Conservation (phyloP, 2,113 vertebrate species). For the Carassius auratus region DNA sequence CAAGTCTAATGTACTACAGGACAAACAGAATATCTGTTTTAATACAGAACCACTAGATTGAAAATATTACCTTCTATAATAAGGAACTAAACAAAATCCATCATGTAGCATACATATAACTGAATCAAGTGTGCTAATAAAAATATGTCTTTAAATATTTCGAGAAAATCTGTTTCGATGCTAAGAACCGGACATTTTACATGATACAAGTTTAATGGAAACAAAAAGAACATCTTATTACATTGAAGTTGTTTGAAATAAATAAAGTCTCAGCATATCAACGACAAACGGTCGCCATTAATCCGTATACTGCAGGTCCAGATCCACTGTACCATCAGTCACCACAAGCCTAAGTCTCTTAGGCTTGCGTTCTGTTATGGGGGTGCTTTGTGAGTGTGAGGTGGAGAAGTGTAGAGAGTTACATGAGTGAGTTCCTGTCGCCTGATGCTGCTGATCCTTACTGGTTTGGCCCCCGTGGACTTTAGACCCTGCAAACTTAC, state of each 20-base stretch:
- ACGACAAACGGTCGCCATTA: conserved; percentile 58
- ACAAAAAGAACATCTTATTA: conserved; percentile 17
- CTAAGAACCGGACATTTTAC: conserved; percentile 37
- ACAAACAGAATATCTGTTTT: conserved; percentile 18
- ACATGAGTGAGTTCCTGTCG: conserved; percentile 65
- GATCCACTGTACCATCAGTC: conserved; percentile 77
- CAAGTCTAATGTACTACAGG: conserved; percentile 22
- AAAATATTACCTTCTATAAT: conserved; percentile 20
- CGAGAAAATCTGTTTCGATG: conserved; percentile 39
- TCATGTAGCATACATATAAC: conserved; percentile 25
- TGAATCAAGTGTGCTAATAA: conserved; percentile 31
- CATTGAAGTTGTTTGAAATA: conserved; percentile 46
- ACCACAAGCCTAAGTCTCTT: conserved; percentile 80
- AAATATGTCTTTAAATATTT: conserved; percentile 26
- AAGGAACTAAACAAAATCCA: conserved; percentile 44
- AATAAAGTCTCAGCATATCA: conserved; percentile 50
- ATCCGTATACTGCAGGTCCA: conserved; percentile 80
- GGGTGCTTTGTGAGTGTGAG: conserved; percentile 72
- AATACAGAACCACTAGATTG: conserved; percentile 9
- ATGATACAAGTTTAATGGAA: conserved; percentile 13
- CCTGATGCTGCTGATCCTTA: conserved; percentile 72
- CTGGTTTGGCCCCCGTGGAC: conserved; percentile 66
- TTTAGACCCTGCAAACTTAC: conserved; percentile 70
- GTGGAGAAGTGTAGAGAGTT: conserved; percentile 66
- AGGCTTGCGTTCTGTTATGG: conserved; percentile 69